phyloP scores from a whole-genome alignment of 1,140 invertebrate species.

The Harpegnathos saltator region DNA sequence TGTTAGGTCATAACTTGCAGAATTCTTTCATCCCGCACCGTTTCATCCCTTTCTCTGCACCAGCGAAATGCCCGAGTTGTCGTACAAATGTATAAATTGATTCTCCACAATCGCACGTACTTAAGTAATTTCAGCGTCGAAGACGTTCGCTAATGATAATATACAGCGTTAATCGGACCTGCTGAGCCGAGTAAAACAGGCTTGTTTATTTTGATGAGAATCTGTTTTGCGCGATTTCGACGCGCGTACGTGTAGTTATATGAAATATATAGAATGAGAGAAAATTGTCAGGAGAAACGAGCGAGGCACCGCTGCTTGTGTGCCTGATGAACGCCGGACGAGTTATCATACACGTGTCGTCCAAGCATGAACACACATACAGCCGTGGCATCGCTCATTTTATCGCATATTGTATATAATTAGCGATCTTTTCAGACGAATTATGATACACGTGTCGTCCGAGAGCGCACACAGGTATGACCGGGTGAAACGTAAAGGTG shows the following conservation, averaged over 20 bases:
- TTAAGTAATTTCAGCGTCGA: not conserved
- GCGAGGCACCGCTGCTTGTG: not conserved
- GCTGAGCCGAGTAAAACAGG: too few species aligned
- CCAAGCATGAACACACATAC: not conserved
- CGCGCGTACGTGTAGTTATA: too few species aligned
- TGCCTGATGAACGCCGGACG: not conserved
- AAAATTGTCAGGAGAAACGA: too few species aligned
- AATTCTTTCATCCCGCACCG: too few species aligned
- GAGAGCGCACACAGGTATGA: constrained; percentile 80
- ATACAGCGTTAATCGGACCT: too few species aligned
- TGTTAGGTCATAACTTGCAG: too few species aligned
- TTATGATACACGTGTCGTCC: constrained; percentile 84
- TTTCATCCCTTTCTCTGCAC: too few species aligned
- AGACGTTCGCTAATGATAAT: too few species aligned
- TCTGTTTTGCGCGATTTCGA: too few species aligned
- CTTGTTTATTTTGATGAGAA: too few species aligned
- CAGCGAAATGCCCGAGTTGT: too few species aligned
- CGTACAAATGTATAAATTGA: constrained; percentile 7
- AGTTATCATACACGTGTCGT: constrained; percentile 13
- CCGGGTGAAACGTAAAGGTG: constrained; percentile 82
- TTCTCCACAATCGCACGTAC: not conserved
- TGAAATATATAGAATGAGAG: too few species aligned
- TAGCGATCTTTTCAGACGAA: constrained; percentile 73
- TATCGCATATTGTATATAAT: not conserved
- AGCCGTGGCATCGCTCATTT: not conserved